Percentiles rank a stretch among this genome's conserved stretches.
Evolutionary conservation across 2,113 vertebrate species (phyloP).

Genomic region (Mungos mungo): DNA sequence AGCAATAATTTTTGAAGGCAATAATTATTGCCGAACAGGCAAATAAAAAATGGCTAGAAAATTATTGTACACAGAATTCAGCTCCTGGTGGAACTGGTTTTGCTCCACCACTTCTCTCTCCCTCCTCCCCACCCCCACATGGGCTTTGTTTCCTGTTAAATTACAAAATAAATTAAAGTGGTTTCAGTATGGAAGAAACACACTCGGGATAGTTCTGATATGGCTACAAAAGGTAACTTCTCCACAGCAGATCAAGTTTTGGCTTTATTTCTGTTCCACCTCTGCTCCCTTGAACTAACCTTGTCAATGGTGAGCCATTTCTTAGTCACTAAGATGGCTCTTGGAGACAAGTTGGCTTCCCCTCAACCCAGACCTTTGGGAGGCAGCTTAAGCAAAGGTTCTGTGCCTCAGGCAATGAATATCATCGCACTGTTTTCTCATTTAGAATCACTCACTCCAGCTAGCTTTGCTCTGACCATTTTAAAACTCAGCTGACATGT

Average conservation of each 20-base stretch:
- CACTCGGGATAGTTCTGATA: background rate
- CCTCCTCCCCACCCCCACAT: background rate
- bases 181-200: background rate
- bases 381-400: background rate
- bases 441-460: conserved; percentile 4
- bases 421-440: background rate
- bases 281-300: background rate
- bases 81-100: background rate
- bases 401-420: conserved; percentile 26
- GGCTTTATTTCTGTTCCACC: background rate
- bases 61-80: background rate
- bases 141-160: background rate
- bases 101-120: background rate
- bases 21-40: background rate
- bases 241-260: background rate
- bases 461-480: background rate
- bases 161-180: background rate
- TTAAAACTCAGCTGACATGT: conserved; percentile 22
- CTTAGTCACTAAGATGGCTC: background rate
- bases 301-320: background rate
- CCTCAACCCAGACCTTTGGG: background rate
- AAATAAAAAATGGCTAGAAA: background rate
- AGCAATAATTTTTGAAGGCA: background rate
- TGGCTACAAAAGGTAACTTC: background rate
- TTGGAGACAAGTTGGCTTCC: background rate